Conservation (phyloP, 2,888 invertebrate species). For the Dexiosoma caninum region DNA sequence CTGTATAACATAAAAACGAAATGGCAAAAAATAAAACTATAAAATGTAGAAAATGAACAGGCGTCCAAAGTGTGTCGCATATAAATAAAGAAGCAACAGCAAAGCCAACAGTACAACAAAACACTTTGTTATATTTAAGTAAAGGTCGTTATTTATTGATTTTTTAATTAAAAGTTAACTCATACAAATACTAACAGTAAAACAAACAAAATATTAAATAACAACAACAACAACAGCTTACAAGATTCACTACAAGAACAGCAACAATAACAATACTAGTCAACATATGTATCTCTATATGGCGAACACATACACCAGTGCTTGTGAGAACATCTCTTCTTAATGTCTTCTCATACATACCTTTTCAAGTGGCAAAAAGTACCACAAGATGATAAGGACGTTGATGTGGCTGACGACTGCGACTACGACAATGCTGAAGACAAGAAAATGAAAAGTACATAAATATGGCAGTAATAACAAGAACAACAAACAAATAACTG, state of each 20-base stretch:
- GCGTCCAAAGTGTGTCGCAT: slow-evolving; percentile 4
- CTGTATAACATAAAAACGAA: neutral
- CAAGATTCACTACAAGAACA: slow-evolving; percentile 11
- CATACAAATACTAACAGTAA: slow-evolving; percentile 23
- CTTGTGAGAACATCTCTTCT: neutral
- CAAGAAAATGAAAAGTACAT: slow-evolving; percentile 26
- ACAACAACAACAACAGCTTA: slow-evolving; percentile 15
- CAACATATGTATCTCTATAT: too few species aligned
- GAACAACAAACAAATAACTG: slow-evolving; percentile 13
- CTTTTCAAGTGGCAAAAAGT: slow-evolving; percentile 33
- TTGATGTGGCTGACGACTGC: slow-evolving; percentile 11
- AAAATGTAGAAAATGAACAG: slow-evolving; percentile 1
- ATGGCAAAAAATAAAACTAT: neutral
- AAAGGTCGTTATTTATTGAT: slow-evolving; percentile 68
- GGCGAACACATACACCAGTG: neutral
- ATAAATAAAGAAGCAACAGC: slow-evolving; percentile 23
- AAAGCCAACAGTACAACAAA: neutral
- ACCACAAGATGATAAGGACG: slow-evolving; percentile 13
- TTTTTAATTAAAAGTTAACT: slow-evolving; percentile 67
- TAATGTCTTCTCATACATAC: slow-evolving; percentile 29
- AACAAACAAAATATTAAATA: slow-evolving; percentile 27
- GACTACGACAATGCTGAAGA: neutral
- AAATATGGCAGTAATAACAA: slow-evolving; percentile 28
- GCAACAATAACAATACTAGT: too few species aligned
- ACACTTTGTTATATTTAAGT: slow-evolving; percentile 45